A percentile compares a stretch with the other conserved stretches of the same genome.
Conservation (phyloP, 1,140 invertebrate genomes). For the Lucilia sericata region DNA sequence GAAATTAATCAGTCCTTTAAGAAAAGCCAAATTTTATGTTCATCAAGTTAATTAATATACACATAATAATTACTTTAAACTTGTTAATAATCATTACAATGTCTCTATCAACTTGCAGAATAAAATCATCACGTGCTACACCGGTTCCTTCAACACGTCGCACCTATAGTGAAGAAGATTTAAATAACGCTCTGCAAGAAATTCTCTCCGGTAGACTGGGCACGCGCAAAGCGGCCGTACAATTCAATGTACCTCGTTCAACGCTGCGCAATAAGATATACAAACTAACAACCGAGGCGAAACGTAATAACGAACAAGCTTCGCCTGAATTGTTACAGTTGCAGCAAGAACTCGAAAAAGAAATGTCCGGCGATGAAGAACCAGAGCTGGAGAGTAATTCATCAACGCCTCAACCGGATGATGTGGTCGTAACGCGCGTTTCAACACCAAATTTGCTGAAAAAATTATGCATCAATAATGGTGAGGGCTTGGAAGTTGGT, state of each 20-base stretch:
- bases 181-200: slow-evolving; percentile 89
- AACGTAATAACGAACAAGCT: slow-evolving; percentile 70
- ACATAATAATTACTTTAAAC: background rate
- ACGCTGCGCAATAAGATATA: slow-evolving; percentile 95
- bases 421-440: slow-evolving; percentile 51
- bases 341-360: slow-evolving; percentile 72
- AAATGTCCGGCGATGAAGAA: slow-evolving; percentile 73
- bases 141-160: slow-evolving; percentile 69
- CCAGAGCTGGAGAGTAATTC: slow-evolving; percentile 56
- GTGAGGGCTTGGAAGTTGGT: slow-evolving; percentile 43
- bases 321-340: slow-evolving; percentile 66
- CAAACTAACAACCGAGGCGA: slow-evolving; percentile 82
- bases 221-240: slow-evolving; percentile 89
- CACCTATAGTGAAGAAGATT: slow-evolving; percentile 91
- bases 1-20: too few species aligned
- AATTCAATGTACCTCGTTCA: slow-evolving; percentile 95
- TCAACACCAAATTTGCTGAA: slow-evolving; percentile 51
- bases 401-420: slow-evolving; percentile 55
- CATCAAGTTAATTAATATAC: background rate
- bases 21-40: background rate
- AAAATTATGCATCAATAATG: slow-evolving; percentile 49
- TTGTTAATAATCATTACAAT: background rate
- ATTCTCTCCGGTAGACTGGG: slow-evolving; percentile 93
- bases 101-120: slow-evolving; percentile 27
- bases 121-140: slow-evolving; percentile 66